phyloP scores from a whole-genome alignment of 2,797 vertebrate species.

The Coranthus polyacanthus region DNA sequence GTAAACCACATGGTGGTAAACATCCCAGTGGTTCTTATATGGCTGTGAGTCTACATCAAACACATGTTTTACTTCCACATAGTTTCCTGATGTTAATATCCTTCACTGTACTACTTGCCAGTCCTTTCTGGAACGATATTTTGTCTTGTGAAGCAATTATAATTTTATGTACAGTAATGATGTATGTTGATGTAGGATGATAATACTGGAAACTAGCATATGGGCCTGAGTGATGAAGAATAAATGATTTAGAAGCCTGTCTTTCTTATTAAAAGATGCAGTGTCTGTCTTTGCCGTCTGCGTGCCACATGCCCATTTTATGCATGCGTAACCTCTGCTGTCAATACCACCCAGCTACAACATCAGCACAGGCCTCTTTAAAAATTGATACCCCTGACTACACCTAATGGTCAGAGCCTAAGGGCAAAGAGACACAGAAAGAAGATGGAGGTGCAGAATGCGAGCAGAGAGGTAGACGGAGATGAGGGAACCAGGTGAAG shows the following conservation, averaged over 20 bases:
- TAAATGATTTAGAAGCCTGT: conserved; percentile 17
- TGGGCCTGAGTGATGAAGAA: not conserved
- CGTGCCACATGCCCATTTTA: conserved; percentile 45
- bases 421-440: conserved; percentile 37
- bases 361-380: conserved; percentile 60
- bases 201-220: not conserved
- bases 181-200: conserved; percentile 7
- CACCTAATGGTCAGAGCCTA: conserved; percentile 65
- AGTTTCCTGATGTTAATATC: conserved; percentile 14
- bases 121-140: not conserved
- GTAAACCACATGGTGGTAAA: conserved; percentile 22
- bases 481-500: not conserved
- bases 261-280: conserved; percentile 3
- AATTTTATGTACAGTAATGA: not conserved
- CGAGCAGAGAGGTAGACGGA: not conserved
- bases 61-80: conserved; percentile 37
- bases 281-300: conserved; percentile 12
- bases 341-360: conserved; percentile 30
- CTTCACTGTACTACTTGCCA: not conserved
- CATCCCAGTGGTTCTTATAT: conserved; percentile 34
- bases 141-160: not conserved
- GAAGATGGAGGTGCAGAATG: conserved; percentile 31
- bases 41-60: conserved; percentile 42
- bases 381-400: conserved; percentile 72
- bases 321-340: conserved; percentile 36